These are phyloP conservation scores for Aplidium turbinatum DNA, from an alignment of 23 tunicate species.

Conservation along the genomic window DNA sequence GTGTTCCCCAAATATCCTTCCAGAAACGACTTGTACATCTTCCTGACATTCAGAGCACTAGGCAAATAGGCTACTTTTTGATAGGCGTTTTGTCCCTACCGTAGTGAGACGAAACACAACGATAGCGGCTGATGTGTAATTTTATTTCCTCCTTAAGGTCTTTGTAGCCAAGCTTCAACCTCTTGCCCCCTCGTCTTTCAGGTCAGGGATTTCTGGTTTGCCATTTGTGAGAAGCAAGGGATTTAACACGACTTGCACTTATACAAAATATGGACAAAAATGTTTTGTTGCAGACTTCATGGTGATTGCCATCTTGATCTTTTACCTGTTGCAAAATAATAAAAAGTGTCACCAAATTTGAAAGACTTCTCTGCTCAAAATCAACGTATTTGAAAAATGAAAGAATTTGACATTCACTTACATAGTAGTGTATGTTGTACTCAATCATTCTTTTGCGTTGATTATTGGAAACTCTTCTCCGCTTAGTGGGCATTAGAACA, in stretches of 20 bases:
- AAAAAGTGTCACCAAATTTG: no score
- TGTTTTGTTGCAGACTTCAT: conserved; percentile 11
- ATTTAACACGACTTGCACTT: conserved; percentile 2
- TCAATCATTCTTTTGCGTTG: no score
- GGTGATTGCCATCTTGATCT: conserved; percentile 15
- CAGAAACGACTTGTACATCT: conserved; percentile 13
- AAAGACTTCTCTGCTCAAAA: no score
- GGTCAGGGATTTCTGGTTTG: conserved; percentile 1
- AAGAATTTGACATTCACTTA: no score
- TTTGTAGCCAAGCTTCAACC: conserved; percentile 7
- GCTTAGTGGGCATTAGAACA: no score
- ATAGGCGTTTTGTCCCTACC: conserved; percentile 10
- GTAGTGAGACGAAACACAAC: conserved; percentile 16
- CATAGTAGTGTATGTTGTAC: no score
- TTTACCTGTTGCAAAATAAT: conserved; percentile 6
- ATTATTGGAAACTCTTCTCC: no score
- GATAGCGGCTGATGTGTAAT: conserved; percentile 10
- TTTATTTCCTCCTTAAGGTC: conserved; percentile 2
- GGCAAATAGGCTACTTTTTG: conserved; percentile 23
- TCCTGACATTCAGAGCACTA: conserved; percentile 6
- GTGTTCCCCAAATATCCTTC: conserved; percentile 1
- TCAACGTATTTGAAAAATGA: no score
- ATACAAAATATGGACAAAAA: conserved; percentile 10
- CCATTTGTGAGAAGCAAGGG: conserved; percentile 9
- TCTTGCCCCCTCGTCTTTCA: conserved; percentile 23